Conservation (phyloP, 2,797 vertebrate genomes). For the Rhynchonycteris naso region DNA sequence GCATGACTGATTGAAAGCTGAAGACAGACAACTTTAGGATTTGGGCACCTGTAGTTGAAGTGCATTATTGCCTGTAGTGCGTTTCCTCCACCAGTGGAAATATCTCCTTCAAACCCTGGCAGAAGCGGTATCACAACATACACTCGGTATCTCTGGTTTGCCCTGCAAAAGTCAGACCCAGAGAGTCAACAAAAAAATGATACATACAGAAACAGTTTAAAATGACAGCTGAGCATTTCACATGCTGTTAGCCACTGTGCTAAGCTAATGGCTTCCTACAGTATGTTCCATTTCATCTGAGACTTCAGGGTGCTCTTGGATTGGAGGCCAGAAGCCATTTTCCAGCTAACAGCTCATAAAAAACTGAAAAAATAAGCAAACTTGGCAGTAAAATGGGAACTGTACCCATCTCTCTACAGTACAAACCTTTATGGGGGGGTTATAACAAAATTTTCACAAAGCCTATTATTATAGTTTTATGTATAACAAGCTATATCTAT, state of each 20-base stretch:
- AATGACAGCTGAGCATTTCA: neutral
- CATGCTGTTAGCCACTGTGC: neutral
- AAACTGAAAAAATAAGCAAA: neutral
- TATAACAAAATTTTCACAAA: slow-evolving; percentile 22
- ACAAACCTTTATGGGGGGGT: neutral
- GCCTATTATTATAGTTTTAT: neutral
- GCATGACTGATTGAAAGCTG: neutral
- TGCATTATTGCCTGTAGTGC: slow-evolving; percentile 98
- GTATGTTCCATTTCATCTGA: neutral
- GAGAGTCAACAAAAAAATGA: neutral
- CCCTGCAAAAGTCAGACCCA: slow-evolving; percentile 85
- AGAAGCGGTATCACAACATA: slow-evolving; percentile 96
- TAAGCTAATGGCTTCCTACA: neutral
- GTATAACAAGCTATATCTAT: neutral
- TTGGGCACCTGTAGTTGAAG: slow-evolving; percentile 96
- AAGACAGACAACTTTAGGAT: fast-evolving
- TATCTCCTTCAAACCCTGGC: slow-evolving; percentile 97
- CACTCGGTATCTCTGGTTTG: slow-evolving; percentile 91
- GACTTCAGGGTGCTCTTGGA: neutral
- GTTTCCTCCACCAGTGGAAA: slow-evolving; percentile 95
- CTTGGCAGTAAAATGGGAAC: neutral
- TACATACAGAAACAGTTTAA: neutral
- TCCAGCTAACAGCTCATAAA: neutral
- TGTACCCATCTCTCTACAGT: neutral
- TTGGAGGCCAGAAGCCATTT: neutral